Evolutionary conservation across 2,888 invertebrate genomes (phyloP).

Genomic region (Eilema sororculum): DNA sequence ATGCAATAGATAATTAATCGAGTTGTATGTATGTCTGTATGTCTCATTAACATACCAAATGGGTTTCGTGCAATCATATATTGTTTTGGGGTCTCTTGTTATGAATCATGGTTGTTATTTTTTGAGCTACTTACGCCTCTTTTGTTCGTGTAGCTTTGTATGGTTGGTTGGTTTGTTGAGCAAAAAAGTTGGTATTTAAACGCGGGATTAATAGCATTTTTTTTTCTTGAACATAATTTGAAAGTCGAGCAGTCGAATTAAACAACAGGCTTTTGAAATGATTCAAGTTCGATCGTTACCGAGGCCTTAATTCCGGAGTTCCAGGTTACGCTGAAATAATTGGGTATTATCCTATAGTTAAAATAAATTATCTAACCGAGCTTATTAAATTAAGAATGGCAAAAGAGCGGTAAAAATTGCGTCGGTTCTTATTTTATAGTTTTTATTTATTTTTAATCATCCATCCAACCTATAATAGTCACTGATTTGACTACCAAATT

Average conservation of each 20-base stretch:
- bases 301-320: too few species aligned
- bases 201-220: conserved; percentile 4
- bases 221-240: not conserved
- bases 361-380: too few species aligned
- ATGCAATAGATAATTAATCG: conserved; percentile 60
- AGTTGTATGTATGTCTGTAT: conserved; percentile 49
- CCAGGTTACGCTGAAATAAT: too few species aligned
- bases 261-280: not conserved
- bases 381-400: too few species aligned
- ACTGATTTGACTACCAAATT: too few species aligned
- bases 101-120: conserved; percentile 39
- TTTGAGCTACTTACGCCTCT: conserved; percentile 3
- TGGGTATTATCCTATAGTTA: too few species aligned
- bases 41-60: conserved; percentile 74
- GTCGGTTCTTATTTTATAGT: too few species aligned
- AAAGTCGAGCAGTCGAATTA: not conserved
- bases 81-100: conserved; percentile 38
- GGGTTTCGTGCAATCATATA: conserved; percentile 43
- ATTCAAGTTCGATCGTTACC: not conserved
- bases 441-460: too few species aligned
- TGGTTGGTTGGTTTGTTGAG: not conserved
- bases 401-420: too few species aligned
- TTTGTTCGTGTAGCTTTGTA: conserved; percentile 1
- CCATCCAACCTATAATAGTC: too few species aligned
- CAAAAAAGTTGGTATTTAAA: not conserved